Conservation (phyloP, 2,113 vertebrate species). For the Accipiter virgatus region DNA sequence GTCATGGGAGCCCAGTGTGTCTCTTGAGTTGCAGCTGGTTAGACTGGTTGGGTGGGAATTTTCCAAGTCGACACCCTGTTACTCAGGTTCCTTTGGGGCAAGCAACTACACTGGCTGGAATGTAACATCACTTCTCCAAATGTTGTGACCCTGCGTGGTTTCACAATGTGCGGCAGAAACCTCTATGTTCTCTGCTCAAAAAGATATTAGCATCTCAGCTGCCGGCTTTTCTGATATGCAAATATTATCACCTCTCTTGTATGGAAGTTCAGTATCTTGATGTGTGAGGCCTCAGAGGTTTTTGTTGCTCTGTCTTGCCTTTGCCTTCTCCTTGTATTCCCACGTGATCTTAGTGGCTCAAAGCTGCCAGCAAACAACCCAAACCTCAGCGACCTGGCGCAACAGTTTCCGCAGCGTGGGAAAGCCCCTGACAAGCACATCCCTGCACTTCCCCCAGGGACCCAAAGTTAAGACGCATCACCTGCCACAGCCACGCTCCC, state of each 20-base stretch:
- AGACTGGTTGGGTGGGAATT: constrained; percentile 46
- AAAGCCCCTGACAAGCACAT: neutral
- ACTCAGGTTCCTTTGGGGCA: constrained; percentile 27
- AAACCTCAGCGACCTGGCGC: neutral
- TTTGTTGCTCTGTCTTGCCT: neutral
- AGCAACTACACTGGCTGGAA: constrained; percentile 3
- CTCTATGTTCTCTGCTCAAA: neutral
- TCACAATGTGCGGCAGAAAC: neutral
- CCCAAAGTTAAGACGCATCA: neutral
- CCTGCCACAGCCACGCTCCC: fast-evolving
- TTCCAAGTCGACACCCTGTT: constrained; percentile 32
- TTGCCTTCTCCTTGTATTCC: neutral
- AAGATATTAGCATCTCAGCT: neutral
- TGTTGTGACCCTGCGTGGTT: neutral
- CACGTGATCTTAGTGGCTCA: neutral
- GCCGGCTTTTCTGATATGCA: neutral
- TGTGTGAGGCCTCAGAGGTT: neutral
- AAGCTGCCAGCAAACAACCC: neutral
- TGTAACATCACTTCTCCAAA: neutral
- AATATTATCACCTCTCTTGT: neutral
- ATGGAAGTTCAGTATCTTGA: neutral
- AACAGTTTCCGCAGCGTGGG: fast-evolving
- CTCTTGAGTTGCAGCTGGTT: neutral
- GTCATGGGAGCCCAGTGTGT: neutral
- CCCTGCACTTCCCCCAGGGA: neutral